phyloP scores from a whole-genome alignment of 2,113 vertebrate genomes.

The Stigmatopora nigra region DNA sequence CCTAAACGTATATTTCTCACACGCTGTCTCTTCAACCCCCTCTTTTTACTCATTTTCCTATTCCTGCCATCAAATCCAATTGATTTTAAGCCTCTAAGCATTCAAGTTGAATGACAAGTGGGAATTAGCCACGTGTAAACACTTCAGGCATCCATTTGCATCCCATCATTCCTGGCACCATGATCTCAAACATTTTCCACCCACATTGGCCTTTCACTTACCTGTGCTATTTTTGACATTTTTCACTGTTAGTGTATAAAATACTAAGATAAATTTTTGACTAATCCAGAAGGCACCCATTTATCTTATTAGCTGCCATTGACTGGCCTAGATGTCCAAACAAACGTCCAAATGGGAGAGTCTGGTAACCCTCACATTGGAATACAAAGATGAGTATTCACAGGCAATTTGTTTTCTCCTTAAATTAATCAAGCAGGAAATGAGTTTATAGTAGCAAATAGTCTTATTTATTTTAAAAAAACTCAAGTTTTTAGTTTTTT shows the following conservation, averaged over 20 bases:
- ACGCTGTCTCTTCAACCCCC: neutral
- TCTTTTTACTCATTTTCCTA: conserved; percentile 5
- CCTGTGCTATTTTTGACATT: conserved; percentile 39
- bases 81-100: conserved; percentile 38
- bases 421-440: no score
- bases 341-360: no score
- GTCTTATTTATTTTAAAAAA: no score
- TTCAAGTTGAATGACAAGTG: conserved; percentile 57
- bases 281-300: conserved; percentile 10
- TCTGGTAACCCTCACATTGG: no score
- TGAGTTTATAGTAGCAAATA: no score
- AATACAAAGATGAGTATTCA: no score
- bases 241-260: conserved; percentile 30
- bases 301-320: no score
- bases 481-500: no score
- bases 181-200: conserved; percentile 33
- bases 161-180: conserved; percentile 46
- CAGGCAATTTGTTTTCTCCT: no score
- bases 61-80: conserved; percentile 22
- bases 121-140: conserved; percentile 66
- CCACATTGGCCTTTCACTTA: conserved; percentile 9
- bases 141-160: conserved; percentile 61
- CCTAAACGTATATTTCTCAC: conserved; percentile 1
- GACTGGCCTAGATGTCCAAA: no score
- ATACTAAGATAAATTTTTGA: neutral